These are phyloP conservation scores for Scaptomyza reducta DNA, from an alignment of 2,888 invertebrate species.

Conservation along the genomic window DNA sequence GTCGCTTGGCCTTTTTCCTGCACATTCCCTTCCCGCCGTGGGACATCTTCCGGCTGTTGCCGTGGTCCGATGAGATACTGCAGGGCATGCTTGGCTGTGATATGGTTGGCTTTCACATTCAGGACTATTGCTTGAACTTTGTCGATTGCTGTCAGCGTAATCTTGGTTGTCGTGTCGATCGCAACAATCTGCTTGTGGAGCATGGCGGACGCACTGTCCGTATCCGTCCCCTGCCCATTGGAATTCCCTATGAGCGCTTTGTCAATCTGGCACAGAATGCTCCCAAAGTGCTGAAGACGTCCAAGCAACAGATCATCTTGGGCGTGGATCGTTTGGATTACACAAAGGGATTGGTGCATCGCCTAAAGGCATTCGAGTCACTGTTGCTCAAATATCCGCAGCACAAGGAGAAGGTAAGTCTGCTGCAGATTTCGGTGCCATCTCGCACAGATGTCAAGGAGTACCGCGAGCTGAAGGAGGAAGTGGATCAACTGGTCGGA, in stretches of 20 bases:
- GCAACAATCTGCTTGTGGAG: slow-evolving; percentile 93
- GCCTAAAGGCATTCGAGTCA: slow-evolving; percentile 92
- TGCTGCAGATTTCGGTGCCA: slow-evolving; percentile 94
- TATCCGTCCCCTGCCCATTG: slow-evolving; percentile 93
- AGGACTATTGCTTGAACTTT: slow-evolving; percentile 95
- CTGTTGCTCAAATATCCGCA: slow-evolving; percentile 93
- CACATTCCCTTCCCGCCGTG: slow-evolving; percentile 98
- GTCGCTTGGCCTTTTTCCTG: slow-evolving; percentile 95
- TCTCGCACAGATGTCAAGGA: slow-evolving; percentile 95
- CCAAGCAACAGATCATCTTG: slow-evolving; percentile 91
- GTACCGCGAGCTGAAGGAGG: slow-evolving; percentile 94
- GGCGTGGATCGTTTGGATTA: slow-evolving; percentile 96
- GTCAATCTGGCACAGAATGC: slow-evolving; percentile 91
- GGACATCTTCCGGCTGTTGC: slow-evolving; percentile 95
- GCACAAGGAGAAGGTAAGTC: slow-evolving; percentile 91
- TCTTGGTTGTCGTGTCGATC: slow-evolving; percentile 94
- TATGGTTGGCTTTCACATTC: slow-evolving; percentile 96
- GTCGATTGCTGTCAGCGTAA: slow-evolving; percentile 95
- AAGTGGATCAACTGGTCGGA: slow-evolving; percentile 94
- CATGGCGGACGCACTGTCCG: slow-evolving; percentile 94
- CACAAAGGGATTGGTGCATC: slow-evolving; percentile 94
- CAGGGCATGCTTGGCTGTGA: slow-evolving; percentile 96
- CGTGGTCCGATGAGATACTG: slow-evolving; percentile 96
- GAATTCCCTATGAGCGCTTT: slow-evolving; percentile 94
- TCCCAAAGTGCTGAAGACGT: slow-evolving; percentile 88